These are phyloP conservation scores for Calcarius lapponicus DNA, from an alignment of 2,797 vertebrate species.

Conservation along the genomic window DNA sequence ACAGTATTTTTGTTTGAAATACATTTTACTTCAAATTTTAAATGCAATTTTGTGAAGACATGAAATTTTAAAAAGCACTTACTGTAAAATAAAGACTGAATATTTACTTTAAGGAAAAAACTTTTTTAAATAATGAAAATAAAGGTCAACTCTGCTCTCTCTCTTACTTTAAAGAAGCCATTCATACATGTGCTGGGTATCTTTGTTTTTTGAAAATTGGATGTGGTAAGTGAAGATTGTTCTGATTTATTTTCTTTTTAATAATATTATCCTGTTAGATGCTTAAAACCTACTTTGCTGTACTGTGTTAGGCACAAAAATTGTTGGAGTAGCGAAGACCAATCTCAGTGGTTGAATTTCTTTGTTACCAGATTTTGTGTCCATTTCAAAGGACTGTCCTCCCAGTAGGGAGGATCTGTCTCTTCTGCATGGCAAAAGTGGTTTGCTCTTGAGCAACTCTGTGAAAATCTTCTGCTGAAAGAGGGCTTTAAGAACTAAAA, in stretches of 20 bases:
- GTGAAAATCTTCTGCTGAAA: conserved; percentile 38
- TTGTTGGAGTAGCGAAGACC: conserved; percentile 40
- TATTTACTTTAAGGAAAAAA: conserved; percentile 75
- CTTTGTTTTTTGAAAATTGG: conserved; percentile 77
- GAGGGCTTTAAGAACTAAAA: neutral
- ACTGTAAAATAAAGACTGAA: conserved; percentile 79
- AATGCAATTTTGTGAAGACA: conserved; percentile 78
- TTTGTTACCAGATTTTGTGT: conserved; percentile 10
- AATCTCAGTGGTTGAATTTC: conserved; percentile 18
- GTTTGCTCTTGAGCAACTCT: conserved; percentile 32
- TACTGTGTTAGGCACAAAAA: conserved; percentile 34
- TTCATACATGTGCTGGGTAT: conserved; percentile 75
- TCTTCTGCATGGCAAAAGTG: conserved; percentile 29
- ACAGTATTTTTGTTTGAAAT: conserved; percentile 82
- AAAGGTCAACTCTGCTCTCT: conserved; percentile 81
- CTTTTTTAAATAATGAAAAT: conserved; percentile 76
- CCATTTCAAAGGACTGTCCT: conserved; percentile 30
- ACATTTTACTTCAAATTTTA: conserved; percentile 76
- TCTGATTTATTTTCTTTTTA: conserved; percentile 64
- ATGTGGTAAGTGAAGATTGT: conserved; percentile 78
- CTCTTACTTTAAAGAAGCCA: conserved; percentile 76
- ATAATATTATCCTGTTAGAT: conserved; percentile 53
- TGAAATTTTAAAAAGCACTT: conserved; percentile 75
- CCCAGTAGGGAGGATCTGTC: conserved; percentile 11
- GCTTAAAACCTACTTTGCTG: conserved; percentile 49